Evolutionary conservation across 2,888 invertebrate species (phyloP).

Genomic region (Syritta pipiens): DNA sequence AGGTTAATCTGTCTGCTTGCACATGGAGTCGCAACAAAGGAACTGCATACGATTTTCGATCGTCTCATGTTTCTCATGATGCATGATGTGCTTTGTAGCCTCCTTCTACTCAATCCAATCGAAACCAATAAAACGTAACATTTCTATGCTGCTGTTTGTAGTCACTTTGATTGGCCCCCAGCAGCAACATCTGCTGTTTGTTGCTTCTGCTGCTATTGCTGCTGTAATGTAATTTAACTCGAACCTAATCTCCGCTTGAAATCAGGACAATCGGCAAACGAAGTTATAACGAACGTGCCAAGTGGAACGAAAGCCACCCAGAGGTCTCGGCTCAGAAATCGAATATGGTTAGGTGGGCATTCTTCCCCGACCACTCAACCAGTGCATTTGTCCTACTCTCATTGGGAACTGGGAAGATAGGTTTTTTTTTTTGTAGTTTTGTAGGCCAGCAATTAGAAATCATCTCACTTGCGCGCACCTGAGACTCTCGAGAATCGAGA

Average conservation of each 20-base stretch:
- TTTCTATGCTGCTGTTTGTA: constrained; percentile 15
- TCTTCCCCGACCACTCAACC: constrained; percentile 27
- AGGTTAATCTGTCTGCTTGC: no score
- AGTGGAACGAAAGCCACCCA: constrained; percentile 64
- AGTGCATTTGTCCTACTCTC: constrained; percentile 34
- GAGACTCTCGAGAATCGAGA: constrained; percentile 24
- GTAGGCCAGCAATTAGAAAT: constrained; percentile 68
- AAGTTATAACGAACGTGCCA: constrained; percentile 48
- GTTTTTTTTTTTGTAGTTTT: constrained; percentile 53
- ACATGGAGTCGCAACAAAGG: no score
- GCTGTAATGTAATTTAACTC: constrained; percentile 50
- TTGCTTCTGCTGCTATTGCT: no score
- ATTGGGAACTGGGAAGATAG: constrained; percentile 62
- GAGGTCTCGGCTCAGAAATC: constrained; percentile 46
- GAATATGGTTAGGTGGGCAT: constrained; percentile 43
- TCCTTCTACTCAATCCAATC: constrained; percentile 23
- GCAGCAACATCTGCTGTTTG: background rate
- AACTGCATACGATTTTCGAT: background rate
- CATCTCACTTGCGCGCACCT: constrained; percentile 64
- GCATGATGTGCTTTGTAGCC: background rate
- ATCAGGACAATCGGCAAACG: constrained; percentile 58
- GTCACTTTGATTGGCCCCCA: background rate
- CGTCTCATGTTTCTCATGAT: background rate
- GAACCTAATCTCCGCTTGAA: constrained; percentile 50
- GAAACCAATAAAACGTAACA: constrained; percentile 42